Conservation (phyloP, 2,113 vertebrate species). For the Dipodomys spectabilis region DNA sequence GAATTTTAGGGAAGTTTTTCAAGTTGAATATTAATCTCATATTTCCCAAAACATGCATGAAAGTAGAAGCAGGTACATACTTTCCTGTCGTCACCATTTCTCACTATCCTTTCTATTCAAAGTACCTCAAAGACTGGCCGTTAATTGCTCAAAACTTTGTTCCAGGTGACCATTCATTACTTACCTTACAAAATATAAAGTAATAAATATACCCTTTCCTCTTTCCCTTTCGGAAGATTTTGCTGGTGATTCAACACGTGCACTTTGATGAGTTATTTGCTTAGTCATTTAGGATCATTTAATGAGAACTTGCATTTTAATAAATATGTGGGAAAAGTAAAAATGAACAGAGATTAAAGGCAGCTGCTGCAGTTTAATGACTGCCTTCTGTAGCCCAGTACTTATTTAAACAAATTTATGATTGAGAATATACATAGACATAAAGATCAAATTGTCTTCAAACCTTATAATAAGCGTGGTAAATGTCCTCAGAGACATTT, state of each 20-base stretch:
- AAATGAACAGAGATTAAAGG: background rate
- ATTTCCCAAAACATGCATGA: constrained; percentile 3
- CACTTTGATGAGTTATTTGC: constrained; percentile 15
- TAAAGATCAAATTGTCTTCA: background rate
- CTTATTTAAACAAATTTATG: background rate
- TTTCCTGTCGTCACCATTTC: constrained; percentile 1
- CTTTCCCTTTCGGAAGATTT: background rate
- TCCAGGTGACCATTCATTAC: background rate
- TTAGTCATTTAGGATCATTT: constrained; percentile 47
- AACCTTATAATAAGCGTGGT: background rate
- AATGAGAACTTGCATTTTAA: background rate
- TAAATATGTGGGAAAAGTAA: background rate
- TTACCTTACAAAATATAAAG: background rate
- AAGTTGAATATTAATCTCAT: constrained; percentile 28
- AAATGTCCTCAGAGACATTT: background rate
- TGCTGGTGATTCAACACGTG: background rate
- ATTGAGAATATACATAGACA: background rate
- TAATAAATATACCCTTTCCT: background rate
- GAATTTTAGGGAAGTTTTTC: constrained; percentile 49
- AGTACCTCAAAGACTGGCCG: background rate
- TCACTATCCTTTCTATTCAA: background rate
- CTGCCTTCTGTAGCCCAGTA: background rate
- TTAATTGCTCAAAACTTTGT: background rate
- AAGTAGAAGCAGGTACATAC: background rate
- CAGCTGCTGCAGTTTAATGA: background rate